A percentile compares a stretch with the other conserved stretches of the same genome.
phyloP scores from a whole-genome alignment of 2,113 vertebrate genomes.

The Oenanthe oenanthe region DNA sequence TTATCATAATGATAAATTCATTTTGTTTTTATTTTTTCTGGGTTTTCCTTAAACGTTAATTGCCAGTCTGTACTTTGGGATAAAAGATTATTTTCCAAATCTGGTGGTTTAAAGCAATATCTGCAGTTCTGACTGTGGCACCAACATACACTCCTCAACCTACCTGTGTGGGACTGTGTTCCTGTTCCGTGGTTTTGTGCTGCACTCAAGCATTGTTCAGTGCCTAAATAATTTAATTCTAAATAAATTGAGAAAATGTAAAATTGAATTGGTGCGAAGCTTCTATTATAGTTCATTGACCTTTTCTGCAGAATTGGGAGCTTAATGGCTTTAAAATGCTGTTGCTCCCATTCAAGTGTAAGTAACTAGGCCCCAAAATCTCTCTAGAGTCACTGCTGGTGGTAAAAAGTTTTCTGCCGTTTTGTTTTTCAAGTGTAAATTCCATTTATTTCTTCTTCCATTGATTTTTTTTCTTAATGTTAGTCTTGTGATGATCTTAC shows the following conservation, averaged over 20 bases:
- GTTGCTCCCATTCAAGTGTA: not conserved
- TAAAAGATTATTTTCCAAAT: not conserved
- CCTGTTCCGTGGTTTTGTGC: not conserved
- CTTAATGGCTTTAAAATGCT: not conserved
- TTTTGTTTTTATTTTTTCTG: not conserved
- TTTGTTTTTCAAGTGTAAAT: not conserved
- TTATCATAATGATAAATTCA: not conserved
- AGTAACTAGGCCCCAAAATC: not conserved
- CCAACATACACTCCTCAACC: rapidly evolving
- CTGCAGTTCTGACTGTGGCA: not conserved
- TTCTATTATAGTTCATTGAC: not conserved
- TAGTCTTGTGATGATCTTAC: not conserved
- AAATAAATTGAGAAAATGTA: not conserved
- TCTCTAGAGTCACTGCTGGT: not conserved
- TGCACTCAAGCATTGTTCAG: not conserved
- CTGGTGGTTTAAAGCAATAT: not conserved
- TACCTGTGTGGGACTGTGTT: not conserved
- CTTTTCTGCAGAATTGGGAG: not conserved
- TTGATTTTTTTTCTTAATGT: not conserved
- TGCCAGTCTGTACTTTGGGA: not conserved
- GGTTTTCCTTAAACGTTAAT: not conserved
- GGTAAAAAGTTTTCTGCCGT: rapidly evolving
- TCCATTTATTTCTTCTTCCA: not conserved
- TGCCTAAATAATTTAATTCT: not conserved
- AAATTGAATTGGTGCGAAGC: not conserved